Base-by-base conservation (phyloP, 1,140 invertebrate species). In the Penaeus japonicus region DNA sequence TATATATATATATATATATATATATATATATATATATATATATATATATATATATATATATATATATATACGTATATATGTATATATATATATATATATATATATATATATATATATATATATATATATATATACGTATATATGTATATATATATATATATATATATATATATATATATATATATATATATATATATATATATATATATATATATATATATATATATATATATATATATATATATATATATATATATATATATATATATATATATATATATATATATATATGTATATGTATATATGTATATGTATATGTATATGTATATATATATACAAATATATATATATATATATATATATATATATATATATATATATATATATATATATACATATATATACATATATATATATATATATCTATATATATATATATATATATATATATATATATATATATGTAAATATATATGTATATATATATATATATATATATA, bases 391-490 rank as follows among this genome's bases (percentile, higher is more conserved):
- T 17, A 22, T 2, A n/a, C 17, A 12, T 82, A 27, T 32, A 35
- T 35, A 17, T 4, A 18, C 18, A 15, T 54, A 35, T 17, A 4
- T 22, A 22, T 62, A 24, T 27, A 12, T 20, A 35, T 83, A 30
- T 82, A 4, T 62, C 2, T 80, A 5, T n/a, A 5, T 22, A 20
- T 54, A n/a, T 62, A 27, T 27, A 62, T 62, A 59, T 20, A 4
- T 32, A 27, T 59, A 27, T 18, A 55, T 32, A 5, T 81, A 7
- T 55, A 7, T 78, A 55, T 81, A 55, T 27, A 7, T 78, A 32
- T 78, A 32, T 78, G 15, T 32, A 78, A 54, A 24, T 81, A 81
- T 81, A 55, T 81, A 55, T 81, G n/a, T 81, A 55, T 55, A 55
- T 10, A 27, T 54, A 27, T 81, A 55, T 1, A 10, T 81, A 18